phyloP scores from a whole-genome alignment of 2,113 vertebrate species.

The Phylloscopus trochiloides region DNA sequence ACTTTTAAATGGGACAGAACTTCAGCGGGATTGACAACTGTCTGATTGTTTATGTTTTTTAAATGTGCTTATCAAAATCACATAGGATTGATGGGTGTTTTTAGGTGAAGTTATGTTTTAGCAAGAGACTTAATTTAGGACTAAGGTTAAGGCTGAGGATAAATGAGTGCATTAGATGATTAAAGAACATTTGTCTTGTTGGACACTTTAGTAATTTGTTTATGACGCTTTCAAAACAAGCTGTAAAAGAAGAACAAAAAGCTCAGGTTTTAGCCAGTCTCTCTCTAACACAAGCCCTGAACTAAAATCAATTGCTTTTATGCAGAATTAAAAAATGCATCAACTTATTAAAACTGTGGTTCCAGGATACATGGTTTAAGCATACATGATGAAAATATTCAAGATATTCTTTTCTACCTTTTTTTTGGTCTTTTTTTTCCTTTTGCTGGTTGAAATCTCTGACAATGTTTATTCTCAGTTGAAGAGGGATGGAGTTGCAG shows the following conservation, averaged over 20 bases:
- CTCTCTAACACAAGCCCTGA: constrained; percentile 47
- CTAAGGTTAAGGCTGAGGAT: constrained; percentile 83
- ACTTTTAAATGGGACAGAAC: constrained; percentile 67
- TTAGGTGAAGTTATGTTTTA: constrained; percentile 83
- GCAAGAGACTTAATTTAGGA: constrained; percentile 86
- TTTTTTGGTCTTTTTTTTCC: neutral
- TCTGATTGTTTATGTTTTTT: constrained; percentile 78
- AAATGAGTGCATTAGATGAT: constrained; percentile 91
- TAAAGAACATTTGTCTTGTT: constrained; percentile 90
- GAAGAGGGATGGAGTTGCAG: neutral
- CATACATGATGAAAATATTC: neutral
- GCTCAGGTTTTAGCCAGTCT: constrained; percentile 49
- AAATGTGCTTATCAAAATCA: constrained; percentile 78
- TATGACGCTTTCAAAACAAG: constrained; percentile 78
- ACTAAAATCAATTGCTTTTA: constrained; percentile 44
- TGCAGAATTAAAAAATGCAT: constrained; percentile 40
- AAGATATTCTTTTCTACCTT: neutral
- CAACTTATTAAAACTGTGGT: constrained; percentile 16
- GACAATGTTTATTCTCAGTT: neutral
- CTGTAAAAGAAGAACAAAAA: constrained; percentile 65
- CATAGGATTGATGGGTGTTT: constrained; percentile 83
- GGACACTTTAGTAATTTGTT: constrained; percentile 81
- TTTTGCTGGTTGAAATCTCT: neutral
- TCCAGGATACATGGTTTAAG: constrained; percentile 24
- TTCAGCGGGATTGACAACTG: constrained; percentile 77